Conservation (phyloP, 2,113 vertebrate genomes). For the Stegostoma tigrinum region DNA sequence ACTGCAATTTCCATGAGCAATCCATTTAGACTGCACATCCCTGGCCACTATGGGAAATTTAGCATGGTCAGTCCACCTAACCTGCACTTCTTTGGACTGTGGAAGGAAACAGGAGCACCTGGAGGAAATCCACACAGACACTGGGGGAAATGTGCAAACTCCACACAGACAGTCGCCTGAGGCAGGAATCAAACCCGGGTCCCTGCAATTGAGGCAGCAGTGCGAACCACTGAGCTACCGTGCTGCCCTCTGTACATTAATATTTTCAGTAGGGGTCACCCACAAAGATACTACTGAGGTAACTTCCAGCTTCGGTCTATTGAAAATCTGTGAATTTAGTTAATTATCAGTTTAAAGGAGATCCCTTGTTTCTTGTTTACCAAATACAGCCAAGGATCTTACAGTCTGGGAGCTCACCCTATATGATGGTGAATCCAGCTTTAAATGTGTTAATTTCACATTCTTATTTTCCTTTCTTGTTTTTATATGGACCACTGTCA, state of each 20-base stretch:
- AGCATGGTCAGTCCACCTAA: too few relatives aligned
- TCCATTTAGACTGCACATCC: too few relatives aligned
- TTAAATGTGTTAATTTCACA: not conserved
- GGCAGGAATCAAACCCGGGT: too few relatives aligned
- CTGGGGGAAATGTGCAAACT: too few relatives aligned
- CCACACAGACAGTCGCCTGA: too few relatives aligned
- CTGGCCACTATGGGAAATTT: too few relatives aligned
- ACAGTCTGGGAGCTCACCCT: not conserved
- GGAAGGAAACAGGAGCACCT: too few relatives aligned
- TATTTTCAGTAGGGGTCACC: not conserved
- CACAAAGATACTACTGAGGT: not conserved
- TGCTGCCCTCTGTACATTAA: not conserved
- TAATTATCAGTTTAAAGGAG: not conserved
- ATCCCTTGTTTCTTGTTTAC: not conserved
- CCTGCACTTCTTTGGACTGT: too few relatives aligned
- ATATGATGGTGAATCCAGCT: not conserved
- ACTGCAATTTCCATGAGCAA: too few relatives aligned
- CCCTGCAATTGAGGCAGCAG: too few relatives aligned
- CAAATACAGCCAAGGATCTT: not conserved
- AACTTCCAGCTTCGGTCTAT: not conserved
- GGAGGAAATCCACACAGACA: too few relatives aligned
- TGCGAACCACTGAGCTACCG: too few relatives aligned
- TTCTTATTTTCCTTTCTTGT: not conserved
- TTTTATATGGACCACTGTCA: not conserved
- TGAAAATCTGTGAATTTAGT: not conserved